Base-by-base conservation (phyloP, 1,140 invertebrate genomes). In the Platyscapa corneri region DNA sequence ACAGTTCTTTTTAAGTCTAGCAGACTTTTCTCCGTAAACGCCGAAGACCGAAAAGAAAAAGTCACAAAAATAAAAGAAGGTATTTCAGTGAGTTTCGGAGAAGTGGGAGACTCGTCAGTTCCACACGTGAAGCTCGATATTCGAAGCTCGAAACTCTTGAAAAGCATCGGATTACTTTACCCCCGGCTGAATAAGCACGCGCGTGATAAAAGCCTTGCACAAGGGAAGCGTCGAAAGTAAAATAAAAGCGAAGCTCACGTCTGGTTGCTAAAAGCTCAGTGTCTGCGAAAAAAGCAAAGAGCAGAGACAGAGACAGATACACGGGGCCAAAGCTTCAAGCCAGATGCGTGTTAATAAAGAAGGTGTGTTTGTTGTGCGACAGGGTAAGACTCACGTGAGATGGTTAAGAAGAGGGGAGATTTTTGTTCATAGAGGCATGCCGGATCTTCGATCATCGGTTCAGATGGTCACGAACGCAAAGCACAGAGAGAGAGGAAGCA, bases 401-500 rank as follows among this genome's bases (percentile, higher is more conserved):
- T 80, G 85, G 81, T 80, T 86, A 83, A 86, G 85, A 86, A 86
- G 85, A 79, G 49, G 80, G 84, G 74, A 82, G 60, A 74, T 78
- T 65, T 72, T 83, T 78, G 80, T 82, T 86, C 74, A 80, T 83
- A 83, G 74, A 72, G 81, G 85, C 91, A 93, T 93, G 93, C 91
- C 91, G 90, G 90, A 92, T 90, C 91, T 90, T 92, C 90, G 88
- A 91, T 90, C 91, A 90, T 92, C 91, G 92, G 91, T 93, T 94
- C 92, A 94, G 92, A 92, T 90, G 85, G 92, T 91, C 92, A 93
- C 92, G 92, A 93, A 92, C 91, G 93, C 90, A 93, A 94, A 94
- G 92, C 93, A 93, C 91, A 94, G 93, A 94, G 91, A 93, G 89
- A 94, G 93, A 93, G 93, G 93, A 93, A 94, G 92, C 92, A 93